Evolutionary conservation across 2,113 vertebrate species (phyloP).

Genomic region (Gavialis gangeticus): DNA sequence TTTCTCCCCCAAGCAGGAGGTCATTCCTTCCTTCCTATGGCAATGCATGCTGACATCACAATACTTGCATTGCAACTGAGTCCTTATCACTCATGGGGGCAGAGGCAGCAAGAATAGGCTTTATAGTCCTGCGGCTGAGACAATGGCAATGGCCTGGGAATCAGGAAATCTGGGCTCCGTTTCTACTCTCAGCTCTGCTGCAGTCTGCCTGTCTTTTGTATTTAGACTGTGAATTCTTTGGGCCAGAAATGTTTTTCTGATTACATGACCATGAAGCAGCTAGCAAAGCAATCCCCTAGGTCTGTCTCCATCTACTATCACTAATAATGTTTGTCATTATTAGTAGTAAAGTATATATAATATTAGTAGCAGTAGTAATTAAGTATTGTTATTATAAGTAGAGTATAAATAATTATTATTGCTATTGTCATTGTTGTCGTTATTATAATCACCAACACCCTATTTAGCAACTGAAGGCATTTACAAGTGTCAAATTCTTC

Average conservation of each 20-base stretch:
- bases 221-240: background rate
- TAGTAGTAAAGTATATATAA: too few species aligned
- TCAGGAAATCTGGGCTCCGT: background rate
- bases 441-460: too few species aligned
- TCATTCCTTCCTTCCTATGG: background rate
- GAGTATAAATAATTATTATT: too few species aligned
- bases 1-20: background rate
- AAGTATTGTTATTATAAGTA: too few species aligned
- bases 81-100: too few species aligned
- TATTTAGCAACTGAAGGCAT: too few species aligned
- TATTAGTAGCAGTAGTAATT: too few species aligned
- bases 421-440: too few species aligned
- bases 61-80: background rate
- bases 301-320: too few species aligned
- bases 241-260: background rate
- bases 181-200: background rate
- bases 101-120: background rate
- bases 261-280: background rate
- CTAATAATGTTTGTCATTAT: too few species aligned
- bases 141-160: background rate
- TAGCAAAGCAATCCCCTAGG: background rate
- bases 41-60: background rate
- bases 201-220: background rate
- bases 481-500: too few species aligned
- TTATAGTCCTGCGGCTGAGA: background rate